A percentile compares a stretch with the other conserved stretches of the same genome.
Conservation (phyloP, 2,888 invertebrate genomes). For the Gari tellinella region DNA sequence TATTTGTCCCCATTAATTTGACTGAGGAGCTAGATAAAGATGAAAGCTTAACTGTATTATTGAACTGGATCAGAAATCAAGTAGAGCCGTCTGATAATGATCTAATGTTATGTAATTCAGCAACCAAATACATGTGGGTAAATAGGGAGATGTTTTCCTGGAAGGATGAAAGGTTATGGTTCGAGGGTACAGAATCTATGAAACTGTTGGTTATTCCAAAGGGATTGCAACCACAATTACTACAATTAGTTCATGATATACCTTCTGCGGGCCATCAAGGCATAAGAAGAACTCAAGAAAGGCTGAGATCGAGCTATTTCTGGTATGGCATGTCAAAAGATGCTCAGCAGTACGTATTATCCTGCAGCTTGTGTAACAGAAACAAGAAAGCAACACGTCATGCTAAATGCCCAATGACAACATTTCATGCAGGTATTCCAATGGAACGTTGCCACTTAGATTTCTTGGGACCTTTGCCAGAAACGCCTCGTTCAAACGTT, state of each 20-base stretch:
- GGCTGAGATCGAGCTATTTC: slow-evolving; percentile 2
- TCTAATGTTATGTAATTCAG: not conserved
- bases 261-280: slow-evolving; percentile 17
- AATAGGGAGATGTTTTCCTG: slow-evolving; percentile 3
- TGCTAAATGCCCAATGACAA: not conserved
- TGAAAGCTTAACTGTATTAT: not conserved
- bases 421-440: slow-evolving; percentile 4
- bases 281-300: too few relatives aligned
- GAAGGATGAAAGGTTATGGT: not conserved
- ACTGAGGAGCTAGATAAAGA: slow-evolving; percentile 6
- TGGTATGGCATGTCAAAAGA: too few relatives aligned
- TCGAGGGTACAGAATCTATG: not conserved
- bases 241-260: slow-evolving; percentile 6
- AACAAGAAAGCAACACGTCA: slow-evolving; percentile 4
- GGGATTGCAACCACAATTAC: not conserved
- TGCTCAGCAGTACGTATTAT: slow-evolving; percentile 3
- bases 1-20: not conserved
- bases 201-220: too few relatives aligned
- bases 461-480: slow-evolving; percentile 41
- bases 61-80: not conserved
- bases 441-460: too few relatives aligned
- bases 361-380: slow-evolving; percentile 19
- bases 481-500: slow-evolving; percentile 14
- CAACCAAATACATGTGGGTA: slow-evolving; percentile 1
- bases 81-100: not conserved